These are phyloP conservation scores for Synanceia verrucosa DNA, from an alignment of 2,797 vertebrate genomes.

Conservation along the genomic window DNA sequence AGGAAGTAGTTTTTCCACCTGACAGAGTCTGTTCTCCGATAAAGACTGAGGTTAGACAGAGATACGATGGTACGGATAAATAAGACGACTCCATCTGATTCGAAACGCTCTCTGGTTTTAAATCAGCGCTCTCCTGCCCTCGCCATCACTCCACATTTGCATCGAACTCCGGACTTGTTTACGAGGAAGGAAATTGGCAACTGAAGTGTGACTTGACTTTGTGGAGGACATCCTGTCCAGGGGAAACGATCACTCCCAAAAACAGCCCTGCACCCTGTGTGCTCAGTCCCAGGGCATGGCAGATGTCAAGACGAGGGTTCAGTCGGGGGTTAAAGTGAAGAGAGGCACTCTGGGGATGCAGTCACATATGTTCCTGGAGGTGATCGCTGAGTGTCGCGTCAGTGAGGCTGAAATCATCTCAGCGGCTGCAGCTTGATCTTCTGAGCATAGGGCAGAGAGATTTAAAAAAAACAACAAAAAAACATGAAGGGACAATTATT, in stretches of 20 bases:
- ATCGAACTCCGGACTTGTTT: slow-evolving; percentile 49
- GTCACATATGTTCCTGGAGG: slow-evolving; percentile 39
- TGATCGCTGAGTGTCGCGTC: background rate
- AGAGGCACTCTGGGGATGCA: slow-evolving; percentile 9
- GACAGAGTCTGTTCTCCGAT: slow-evolving; percentile 2
- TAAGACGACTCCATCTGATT: slow-evolving; percentile 17
- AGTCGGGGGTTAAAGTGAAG: slow-evolving; percentile 9
- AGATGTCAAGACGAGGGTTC: slow-evolving; percentile 57
- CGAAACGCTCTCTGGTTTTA: slow-evolving; percentile 56
- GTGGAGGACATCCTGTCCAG: slow-evolving; percentile 48
- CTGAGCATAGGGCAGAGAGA: no score
- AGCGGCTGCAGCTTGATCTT: background rate
- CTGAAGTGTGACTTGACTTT: slow-evolving; percentile 59
- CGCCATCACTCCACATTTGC: slow-evolving; percentile 50
- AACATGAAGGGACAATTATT: background rate
- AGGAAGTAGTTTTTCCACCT: slow-evolving; percentile 6
- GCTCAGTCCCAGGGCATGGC: slow-evolving; percentile 20
- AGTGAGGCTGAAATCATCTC: background rate
- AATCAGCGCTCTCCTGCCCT: slow-evolving; percentile 56
- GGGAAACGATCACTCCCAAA: slow-evolving; percentile 33
- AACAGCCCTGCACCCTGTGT: background rate
- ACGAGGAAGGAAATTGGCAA: slow-evolving; percentile 43
- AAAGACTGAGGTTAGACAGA: slow-evolving; percentile 3
- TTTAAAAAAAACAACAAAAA: no score
- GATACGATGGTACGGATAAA: background rate